These are phyloP conservation scores for Scophthalmus maximus DNA, from an alignment of 2,113 vertebrate genomes.

Conservation along the genomic window DNA sequence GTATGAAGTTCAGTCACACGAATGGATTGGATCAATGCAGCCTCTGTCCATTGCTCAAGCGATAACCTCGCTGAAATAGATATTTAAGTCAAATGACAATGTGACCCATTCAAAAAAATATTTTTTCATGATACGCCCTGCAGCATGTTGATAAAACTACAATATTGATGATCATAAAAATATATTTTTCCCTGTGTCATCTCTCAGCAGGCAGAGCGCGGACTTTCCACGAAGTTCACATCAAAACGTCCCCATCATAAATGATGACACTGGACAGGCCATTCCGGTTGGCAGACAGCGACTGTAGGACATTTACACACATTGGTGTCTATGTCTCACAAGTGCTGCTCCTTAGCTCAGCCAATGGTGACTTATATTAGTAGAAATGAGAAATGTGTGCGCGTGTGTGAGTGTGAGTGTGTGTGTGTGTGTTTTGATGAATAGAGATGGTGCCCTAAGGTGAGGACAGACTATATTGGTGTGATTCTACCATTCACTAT, in stretches of 20 bases:
- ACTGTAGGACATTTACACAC: constrained; percentile 47
- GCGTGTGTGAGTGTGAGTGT: constrained; percentile 66
- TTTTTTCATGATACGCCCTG: constrained; percentile 18
- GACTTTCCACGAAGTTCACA: constrained; percentile 44
- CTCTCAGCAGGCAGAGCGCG: constrained; percentile 14
- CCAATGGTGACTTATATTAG: constrained; percentile 74
- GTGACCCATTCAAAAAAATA: constrained; percentile 32
- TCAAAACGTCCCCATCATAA: constrained; percentile 37
- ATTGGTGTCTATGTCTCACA: constrained; percentile 62
- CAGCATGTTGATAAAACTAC: constrained; percentile 52
- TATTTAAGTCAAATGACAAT: constrained; percentile 54
- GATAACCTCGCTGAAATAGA: constrained; percentile 48
- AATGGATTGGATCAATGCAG: constrained; percentile 57
- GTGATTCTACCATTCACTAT: constrained; percentile 87
- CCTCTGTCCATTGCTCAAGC: constrained; percentile 53
- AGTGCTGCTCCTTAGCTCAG: constrained; percentile 65
- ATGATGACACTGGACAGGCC: constrained; percentile 40
- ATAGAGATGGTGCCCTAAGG: constrained; percentile 86
- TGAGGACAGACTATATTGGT: constrained; percentile 87
- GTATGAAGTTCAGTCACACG: constrained; percentile 51
- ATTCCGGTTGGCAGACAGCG: constrained; percentile 47
- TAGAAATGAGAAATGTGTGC: constrained; percentile 84
- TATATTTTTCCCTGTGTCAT: constrained; percentile 33
- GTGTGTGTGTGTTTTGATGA: constrained; percentile 80
- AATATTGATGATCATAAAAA: constrained; percentile 41